phyloP scores from a whole-genome alignment of 2,888 invertebrate species.

The Acanthococcus lagerstroemiae region DNA sequence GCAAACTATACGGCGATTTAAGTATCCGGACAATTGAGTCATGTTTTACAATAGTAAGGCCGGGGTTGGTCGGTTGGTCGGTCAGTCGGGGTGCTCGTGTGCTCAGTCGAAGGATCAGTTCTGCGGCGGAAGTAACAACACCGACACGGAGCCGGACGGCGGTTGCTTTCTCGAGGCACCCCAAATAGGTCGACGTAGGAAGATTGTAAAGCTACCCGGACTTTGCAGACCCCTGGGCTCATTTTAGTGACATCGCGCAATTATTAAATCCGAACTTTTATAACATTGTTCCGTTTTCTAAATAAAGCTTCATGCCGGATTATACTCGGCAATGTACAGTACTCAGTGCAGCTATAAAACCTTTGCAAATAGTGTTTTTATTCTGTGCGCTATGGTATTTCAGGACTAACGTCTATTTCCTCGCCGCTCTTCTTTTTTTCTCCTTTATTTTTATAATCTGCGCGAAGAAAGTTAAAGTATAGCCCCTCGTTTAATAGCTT shows the following conservation, averaged over 20 bases:
- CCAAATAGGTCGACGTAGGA: too few species aligned
- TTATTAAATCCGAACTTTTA: slow-evolving; percentile 29
- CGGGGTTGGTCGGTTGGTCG: too few species aligned
- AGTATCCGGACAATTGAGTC: neutral
- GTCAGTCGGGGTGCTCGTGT: too few species aligned
- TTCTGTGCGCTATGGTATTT: slow-evolving; percentile 19
- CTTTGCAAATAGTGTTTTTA: slow-evolving; percentile 29
- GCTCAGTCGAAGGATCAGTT: too few species aligned
- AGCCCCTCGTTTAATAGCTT: slow-evolving; percentile 25
- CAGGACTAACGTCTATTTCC: slow-evolving; percentile 23
- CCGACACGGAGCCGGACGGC: too few species aligned
- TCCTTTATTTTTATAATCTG: slow-evolving; percentile 16
- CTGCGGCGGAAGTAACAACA: too few species aligned
- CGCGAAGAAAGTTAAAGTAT: slow-evolving; percentile 21
- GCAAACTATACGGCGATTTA: too few species aligned
- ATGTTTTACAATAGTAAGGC: too few species aligned
- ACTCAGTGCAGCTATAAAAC: slow-evolving; percentile 25
- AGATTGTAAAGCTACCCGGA: too few species aligned
- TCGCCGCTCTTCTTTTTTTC: neutral
- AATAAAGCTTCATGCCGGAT: slow-evolving; percentile 24
- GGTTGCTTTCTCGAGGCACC: too few species aligned
- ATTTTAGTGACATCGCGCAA: slow-evolving; percentile 25
- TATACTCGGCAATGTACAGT: slow-evolving; percentile 19
- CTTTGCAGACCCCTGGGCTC: neutral
- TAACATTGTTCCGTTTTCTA: slow-evolving; percentile 25